Base-by-base conservation (phyloP, 2,797 vertebrate genomes). In the Hypotaenidia philippensis region DNA sequence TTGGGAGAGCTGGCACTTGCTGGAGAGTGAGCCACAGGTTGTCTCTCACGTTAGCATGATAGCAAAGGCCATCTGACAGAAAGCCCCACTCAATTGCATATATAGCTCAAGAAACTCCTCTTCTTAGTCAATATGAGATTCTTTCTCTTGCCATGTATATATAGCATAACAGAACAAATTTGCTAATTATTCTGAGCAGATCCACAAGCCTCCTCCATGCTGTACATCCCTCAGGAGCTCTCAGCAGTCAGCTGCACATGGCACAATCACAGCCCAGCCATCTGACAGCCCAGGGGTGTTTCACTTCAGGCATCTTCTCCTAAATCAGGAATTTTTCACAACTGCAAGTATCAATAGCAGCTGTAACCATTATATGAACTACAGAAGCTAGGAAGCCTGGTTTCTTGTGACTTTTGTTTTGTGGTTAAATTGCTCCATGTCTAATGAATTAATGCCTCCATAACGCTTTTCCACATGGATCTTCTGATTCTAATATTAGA, bases 401-500 rank as follows among this genome's bases (percentile, higher is more conserved):
- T 66, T 85, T 90, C 75, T 91, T 75, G 49, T 90, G 66, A 71
- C 53, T 87, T 93, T 64, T 76, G 25, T 11, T 75, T 89, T 83
- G 75, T 74, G 15, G 26, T 68, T 71, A 22, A 93, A 57, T 72
- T 83, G 40, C 27, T 77, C 69, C 32, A 38, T 77, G 36, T 78
- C 49, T 87, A 78, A 74, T 60, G 53, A 49, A 78, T 78, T 82
- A 75, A 82, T 84, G n/a, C 40, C 13, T 84, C 53, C 34, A 12
- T 57, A 78, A 78, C 70, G 75, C n/a, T 44, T 82, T 59, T 78
- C 57, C 45, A 63, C 5, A 2, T 71, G 53, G 63, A 84, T 84
- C 50, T 84, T 87, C 50, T 59, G 11, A 82, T 93, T 89, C 70
- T 78, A 89, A 77, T 74, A 81, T 74, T 93, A 87, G 44, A 92